These are phyloP conservation scores for Rhinophrynus dorsalis DNA, from an alignment of 2,797 vertebrate species.

Conservation along the genomic window DNA sequence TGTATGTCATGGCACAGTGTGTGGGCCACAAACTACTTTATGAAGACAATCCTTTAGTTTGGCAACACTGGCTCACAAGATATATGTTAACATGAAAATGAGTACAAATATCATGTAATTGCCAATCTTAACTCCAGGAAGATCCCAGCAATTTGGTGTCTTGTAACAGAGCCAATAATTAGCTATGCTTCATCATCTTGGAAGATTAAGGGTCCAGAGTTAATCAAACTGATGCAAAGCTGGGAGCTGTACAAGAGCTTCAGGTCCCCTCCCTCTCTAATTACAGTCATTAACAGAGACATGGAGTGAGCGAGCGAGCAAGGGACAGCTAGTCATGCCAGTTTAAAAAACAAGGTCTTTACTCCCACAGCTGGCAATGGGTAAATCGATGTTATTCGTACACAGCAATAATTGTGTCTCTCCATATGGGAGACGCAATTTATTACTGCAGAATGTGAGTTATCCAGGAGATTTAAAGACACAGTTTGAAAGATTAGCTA, in stretches of 20 bases:
- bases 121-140: neutral
- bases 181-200: neutral
- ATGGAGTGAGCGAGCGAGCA: neutral
- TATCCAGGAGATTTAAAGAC: too few species aligned
- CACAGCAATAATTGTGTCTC: neutral
- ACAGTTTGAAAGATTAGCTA: too few species aligned
- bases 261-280: neutral
- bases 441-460: neutral
- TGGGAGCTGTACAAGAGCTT: neutral
- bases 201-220: neutral
- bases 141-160: neutral
- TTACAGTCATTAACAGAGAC: slow-evolving; percentile 1
- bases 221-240: neutral
- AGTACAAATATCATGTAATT: neutral
- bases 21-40: too few species aligned
- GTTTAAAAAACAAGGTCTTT: neutral
- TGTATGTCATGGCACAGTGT: too few species aligned
- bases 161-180: slow-evolving; percentile 13
- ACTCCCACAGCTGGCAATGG: neutral
- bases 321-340: neutral
- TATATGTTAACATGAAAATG: too few species aligned
- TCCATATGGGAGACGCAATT: neutral
- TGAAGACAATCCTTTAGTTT: too few species aligned
- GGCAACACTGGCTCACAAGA: too few species aligned
- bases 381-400: neutral